Evolutionary conservation across 2,113 vertebrate genomes (phyloP), one percentile per base, ranked within the genome.

Genomic region (Leucosticte australis): DNA sequence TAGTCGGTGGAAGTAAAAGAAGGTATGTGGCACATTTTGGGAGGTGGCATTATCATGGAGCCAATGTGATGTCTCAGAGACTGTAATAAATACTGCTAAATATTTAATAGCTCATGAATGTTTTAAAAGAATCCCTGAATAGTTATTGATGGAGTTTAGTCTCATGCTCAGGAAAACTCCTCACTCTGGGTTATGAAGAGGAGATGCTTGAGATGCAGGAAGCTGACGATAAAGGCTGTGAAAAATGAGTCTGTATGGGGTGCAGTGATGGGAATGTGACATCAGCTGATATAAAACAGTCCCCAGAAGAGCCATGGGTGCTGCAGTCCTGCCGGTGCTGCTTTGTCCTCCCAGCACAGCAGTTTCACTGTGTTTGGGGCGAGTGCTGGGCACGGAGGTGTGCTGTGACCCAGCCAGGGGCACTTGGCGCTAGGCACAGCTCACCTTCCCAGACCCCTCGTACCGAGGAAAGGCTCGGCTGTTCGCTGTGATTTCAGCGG

Each of bases 21-120:
- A 53, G 33, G 52, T 37, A 67, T 2, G 3, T 64, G 89, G 81
- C 46, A 53, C 13, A 7, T 56, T 92, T 86, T 22, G 60, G 44
- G 85, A 94, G 49, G 60, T 79, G 47, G 73, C 69, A 65, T 79
- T 94, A 79, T 94, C 71, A 82, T 68, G 80, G 89, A 96, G 64
- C 89, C 39, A 86, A 33, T 71, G 28, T 50, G 49, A 12, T 79
- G 75, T 76, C 65, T 93, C 42, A 39, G 87, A 49, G 65, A 79
- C 82, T 3, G 2, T 90, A 81, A 87, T 73, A 95, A 88, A 83
- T 23, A 41, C 71, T 95, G 75, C 41, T 96, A 96, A 97, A 95
- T 96, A 96, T 95, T 97, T 93, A 97, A 95, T 41, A 62, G 39
- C 53, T 93, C 33, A 90, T 92, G 92, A 93, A 96, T 96, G 64